A percentile compares a stretch with the other conserved stretches of the same genome.
Conservation (phyloP, 1,140 invertebrate species). For the Drosophila orosa region DNA sequence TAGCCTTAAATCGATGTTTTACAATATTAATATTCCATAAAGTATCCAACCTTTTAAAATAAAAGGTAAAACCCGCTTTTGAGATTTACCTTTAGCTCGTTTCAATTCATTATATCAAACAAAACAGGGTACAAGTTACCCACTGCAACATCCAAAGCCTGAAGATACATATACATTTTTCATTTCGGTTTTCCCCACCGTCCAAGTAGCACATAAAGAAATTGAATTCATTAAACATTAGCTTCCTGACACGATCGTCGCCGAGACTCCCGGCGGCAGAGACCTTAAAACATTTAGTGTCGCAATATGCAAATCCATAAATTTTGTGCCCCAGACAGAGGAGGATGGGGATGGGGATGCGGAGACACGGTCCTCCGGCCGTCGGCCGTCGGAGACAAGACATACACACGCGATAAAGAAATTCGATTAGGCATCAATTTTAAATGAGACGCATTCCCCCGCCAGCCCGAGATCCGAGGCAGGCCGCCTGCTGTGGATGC, state of each 20-base stretch:
- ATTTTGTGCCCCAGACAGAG: constrained; percentile 52
- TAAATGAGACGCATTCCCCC: constrained; percentile 76
- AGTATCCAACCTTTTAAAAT: too few relatives aligned
- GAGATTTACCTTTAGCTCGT: not conserved
- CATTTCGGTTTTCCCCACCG: constrained; percentile 22
- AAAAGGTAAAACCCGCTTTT: not conserved
- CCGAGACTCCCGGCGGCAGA: constrained; percentile 28
- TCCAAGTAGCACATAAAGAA: constrained; percentile 79
- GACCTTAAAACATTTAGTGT: constrained; percentile 78
- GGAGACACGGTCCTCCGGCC: constrained; percentile 8
- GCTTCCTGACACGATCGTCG: constrained; percentile 76
- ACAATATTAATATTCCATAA: too few relatives aligned
- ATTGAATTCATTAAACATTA: constrained; percentile 84
- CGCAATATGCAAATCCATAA: constrained; percentile 81
- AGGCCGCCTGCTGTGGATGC: constrained; percentile 75
- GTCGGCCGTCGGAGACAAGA: constrained; percentile 43
- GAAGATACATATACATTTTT: constrained; percentile 40
- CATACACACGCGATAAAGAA: constrained; percentile 83
- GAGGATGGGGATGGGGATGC: constrained; percentile 1
- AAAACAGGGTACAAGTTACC: not conserved
- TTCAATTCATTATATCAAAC: not conserved
- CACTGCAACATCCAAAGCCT: not conserved
- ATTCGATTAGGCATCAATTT: constrained; percentile 83
- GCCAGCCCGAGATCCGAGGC: constrained; percentile 7
- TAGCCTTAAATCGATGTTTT: too few relatives aligned